Base-by-base conservation (phyloP, 2,113 vertebrate genomes). In the Pachycephala philippinensis region DNA sequence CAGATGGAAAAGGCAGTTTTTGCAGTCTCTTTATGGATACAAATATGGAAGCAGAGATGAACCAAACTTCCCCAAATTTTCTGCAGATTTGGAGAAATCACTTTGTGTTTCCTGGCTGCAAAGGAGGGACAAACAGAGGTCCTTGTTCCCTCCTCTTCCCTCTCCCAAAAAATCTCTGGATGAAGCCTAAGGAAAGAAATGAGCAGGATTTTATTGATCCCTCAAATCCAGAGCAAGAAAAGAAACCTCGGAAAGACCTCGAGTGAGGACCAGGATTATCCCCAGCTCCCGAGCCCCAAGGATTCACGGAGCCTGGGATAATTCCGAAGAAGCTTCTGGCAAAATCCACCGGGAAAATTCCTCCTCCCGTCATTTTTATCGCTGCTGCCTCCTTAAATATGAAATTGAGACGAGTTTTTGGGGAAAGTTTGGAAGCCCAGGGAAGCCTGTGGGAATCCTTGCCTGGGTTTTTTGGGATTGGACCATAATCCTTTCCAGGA, bases 101-200 rank as follows among this genome's bases (percentile, higher is more conserved):
- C 19, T 40, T 13, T 3, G 8, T 0, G 1, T 20, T 47, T 52
- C 28, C n/a, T 4, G 5, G 45, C 37, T 19, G 7, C 22, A 33
- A 79, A 13, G 7, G 50, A 37, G 22, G 5, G 15, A 44, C 37
- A 30, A 39, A 35, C 2, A n/a, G 9, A 0, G 11, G 6, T 52
- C 10, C 10, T 59, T 18, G 18, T 28, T 75, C 26, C 64, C 14
- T 68, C 18, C 40, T 76, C 26, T 64, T 52, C 15, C 16, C 10
- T 72, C 11, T 15, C 15, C 40, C 2, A 10, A 12, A 81, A 87
- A 3, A 2, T 8, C 23, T 15, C 28, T 3, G 39, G 60, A 26
- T 2, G 24, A 28, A 60, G 7, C 15, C 12, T 13, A 4, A 26
- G 19, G 26, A 37, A 45, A 10, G 53, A 45, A 45, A 56, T 1